These are phyloP conservation scores for Chanos chanos DNA, from an alignment of 2,797 vertebrate species.

Conservation along the genomic window DNA sequence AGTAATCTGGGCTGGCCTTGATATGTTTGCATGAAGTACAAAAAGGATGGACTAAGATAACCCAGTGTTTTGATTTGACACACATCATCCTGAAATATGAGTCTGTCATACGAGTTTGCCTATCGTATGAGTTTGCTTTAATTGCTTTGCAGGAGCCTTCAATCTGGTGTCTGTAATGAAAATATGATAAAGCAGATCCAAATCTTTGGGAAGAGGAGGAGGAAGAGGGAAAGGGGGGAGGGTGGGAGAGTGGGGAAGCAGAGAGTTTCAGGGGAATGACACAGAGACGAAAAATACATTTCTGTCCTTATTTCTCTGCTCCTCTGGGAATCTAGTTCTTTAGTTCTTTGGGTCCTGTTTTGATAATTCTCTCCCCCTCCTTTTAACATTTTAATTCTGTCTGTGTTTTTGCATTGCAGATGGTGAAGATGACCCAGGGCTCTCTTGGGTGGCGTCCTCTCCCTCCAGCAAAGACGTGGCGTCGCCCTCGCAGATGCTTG, in stretches of 20 bases:
- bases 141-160: slow-evolving; percentile 67
- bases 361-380: slow-evolving; percentile 74
- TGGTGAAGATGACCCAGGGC: slow-evolving; percentile 95
- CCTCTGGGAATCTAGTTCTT: slow-evolving; percentile 83
- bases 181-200: slow-evolving; percentile 75
- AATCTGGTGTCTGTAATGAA: slow-evolving; percentile 76
- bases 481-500: slow-evolving; percentile 96
- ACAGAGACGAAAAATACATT: slow-evolving; percentile 74
- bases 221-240: too few species aligned
- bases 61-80: slow-evolving; percentile 55
- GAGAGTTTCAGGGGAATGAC: slow-evolving; percentile 67
- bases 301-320: slow-evolving; percentile 91
- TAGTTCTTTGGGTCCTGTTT: slow-evolving; percentile 87
- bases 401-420: slow-evolving; percentile 75
- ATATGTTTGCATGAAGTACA: slow-evolving; percentile 12
- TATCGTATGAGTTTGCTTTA: slow-evolving; percentile 63
- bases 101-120: too few species aligned
- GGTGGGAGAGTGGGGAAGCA: slow-evolving; percentile 56
- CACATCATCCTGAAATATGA: slow-evolving; percentile 54
- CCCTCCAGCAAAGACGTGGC: slow-evolving; percentile 99
- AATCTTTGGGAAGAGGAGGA: slow-evolving; percentile 53
- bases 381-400: slow-evolving; percentile 60
- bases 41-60: slow-evolving; percentile 57
- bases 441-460: slow-evolving; percentile 99
- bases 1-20: slow-evolving; percentile 26